Evolutionary conservation across 2,888 invertebrate genomes (phyloP).

Genomic region (Unio delphinus): DNA sequence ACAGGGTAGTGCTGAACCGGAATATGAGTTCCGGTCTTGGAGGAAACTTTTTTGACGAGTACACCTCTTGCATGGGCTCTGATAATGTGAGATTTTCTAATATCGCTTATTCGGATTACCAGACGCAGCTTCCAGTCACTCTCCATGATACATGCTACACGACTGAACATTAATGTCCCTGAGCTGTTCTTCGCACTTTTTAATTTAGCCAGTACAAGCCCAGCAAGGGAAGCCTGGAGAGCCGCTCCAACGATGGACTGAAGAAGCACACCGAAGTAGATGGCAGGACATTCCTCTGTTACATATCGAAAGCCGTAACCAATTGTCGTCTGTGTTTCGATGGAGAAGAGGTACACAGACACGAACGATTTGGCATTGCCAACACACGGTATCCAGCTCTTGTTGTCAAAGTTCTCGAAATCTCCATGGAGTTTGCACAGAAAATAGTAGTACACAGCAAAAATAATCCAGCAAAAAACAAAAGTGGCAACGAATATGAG

Average conservation of each 20-base stretch:
- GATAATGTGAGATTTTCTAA: constrained; percentile 62
- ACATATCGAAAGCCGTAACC: constrained; percentile 89
- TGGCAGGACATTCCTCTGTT: constrained; percentile 91
- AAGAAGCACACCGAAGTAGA: constrained; percentile 88
- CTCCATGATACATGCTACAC: constrained; percentile 87
- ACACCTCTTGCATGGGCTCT: constrained; percentile 95
- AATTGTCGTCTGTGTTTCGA: constrained; percentile 97
- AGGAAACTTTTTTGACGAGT: constrained; percentile 91
- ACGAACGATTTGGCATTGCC: constrained; percentile 88
- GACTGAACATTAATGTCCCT: constrained; percentile 88
- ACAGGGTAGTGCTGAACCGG: constrained; percentile 94
- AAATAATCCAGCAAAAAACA: constrained; percentile 87
- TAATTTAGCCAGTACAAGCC: constrained; percentile 90
- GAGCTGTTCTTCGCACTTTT: constrained; percentile 91
- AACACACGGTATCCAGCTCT: constrained; percentile 68
- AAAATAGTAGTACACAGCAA: constrained; percentile 75
- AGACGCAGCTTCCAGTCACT: constrained; percentile 67
- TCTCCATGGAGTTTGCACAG: constrained; percentile 68
- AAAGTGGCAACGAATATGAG: constrained; percentile 89
- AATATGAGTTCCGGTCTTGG: constrained; percentile 89
- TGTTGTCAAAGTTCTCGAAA: constrained; percentile 33
- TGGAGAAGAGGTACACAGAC: constrained; percentile 93
- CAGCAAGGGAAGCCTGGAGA: constrained; percentile 80
- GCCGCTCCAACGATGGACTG: constrained; percentile 90
- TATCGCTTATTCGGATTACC: constrained; percentile 70